phyloP scores from a whole-genome alignment of 2,797 vertebrate species.

The Amniataba percoides region DNA sequence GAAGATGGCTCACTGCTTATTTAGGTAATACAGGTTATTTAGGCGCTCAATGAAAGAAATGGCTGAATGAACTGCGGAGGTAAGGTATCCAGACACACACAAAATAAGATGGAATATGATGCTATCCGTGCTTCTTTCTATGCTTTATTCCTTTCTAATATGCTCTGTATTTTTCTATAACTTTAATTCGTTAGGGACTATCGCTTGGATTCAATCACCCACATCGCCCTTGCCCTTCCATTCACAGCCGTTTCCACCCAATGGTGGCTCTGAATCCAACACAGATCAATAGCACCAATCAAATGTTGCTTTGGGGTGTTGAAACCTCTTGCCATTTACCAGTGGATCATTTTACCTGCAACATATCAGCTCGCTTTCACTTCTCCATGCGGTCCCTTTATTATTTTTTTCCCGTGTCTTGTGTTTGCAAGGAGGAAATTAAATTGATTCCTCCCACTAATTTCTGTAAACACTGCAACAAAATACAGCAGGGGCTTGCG shows the following conservation, averaged over 20 bases:
- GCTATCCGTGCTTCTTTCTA: not conserved
- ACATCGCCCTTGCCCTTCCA: slow-evolving; percentile 27
- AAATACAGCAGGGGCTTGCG: slow-evolving; percentile 35
- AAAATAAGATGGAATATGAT: slow-evolving; percentile 30
- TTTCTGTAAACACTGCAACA: slow-evolving; percentile 61
- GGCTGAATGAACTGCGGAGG: not conserved
- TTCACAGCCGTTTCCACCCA: slow-evolving; percentile 54
- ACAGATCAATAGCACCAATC: slow-evolving; percentile 77
- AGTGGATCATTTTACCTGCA: slow-evolving; percentile 59
- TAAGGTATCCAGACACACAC: slow-evolving; percentile 24
- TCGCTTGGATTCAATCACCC: slow-evolving; percentile 45
- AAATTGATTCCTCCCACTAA: slow-evolving; percentile 69
- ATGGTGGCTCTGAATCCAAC: slow-evolving; percentile 61
- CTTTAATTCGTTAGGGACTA: slow-evolving; percentile 27
- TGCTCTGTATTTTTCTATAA: slow-evolving; percentile 19
- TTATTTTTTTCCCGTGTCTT: slow-evolving; percentile 21
- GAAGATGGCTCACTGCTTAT: slow-evolving; percentile 29
- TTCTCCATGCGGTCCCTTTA: slow-evolving; percentile 10
- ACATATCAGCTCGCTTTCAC: slow-evolving; percentile 49
- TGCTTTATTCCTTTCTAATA: slow-evolving; percentile 26
- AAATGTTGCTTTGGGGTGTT: slow-evolving; percentile 63
- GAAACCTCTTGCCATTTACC: slow-evolving; percentile 66
- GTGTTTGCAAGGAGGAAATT: slow-evolving; percentile 44
- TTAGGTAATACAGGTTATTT: slow-evolving; percentile 12
- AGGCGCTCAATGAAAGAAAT: slow-evolving; percentile 2